These are phyloP conservation scores for Yponomeuta malinellus DNA, from an alignment of 2,888 invertebrate genomes.

Conservation along the genomic window DNA sequence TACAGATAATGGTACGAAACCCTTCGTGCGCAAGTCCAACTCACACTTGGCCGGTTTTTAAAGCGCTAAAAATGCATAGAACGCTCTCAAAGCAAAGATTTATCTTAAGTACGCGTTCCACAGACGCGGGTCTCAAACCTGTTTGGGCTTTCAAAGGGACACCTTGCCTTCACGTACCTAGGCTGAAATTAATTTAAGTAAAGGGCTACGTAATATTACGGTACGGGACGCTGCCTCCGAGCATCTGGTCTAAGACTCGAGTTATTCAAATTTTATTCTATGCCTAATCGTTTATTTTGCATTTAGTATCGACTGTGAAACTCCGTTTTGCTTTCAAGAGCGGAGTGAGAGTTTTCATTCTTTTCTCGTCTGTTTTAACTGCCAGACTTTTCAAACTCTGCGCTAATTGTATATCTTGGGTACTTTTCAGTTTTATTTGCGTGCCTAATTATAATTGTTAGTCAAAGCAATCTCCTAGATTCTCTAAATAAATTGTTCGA, in stretches of 20 bases:
- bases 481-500: too few relatives aligned
- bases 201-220: conserved; percentile 2
- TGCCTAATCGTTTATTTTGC: conserved; percentile 6
- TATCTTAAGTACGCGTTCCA: too few relatives aligned
- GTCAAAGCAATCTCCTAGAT: too few relatives aligned
- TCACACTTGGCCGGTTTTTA: too few relatives aligned
- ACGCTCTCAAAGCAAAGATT: not conserved
- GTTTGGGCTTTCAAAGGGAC: not conserved
- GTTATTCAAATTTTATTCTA: conserved; percentile 5
- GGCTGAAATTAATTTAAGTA: conserved; percentile 10
- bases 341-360: not conserved
- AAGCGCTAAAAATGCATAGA: too few relatives aligned
- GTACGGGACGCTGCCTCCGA: not conserved
- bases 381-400: too few relatives aligned
- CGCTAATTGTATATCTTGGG: too few relatives aligned
- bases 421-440: not conserved
- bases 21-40: too few relatives aligned
- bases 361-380: not conserved
- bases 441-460: too few relatives aligned
- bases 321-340: not conserved
- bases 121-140: too few relatives aligned
- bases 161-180: not conserved
- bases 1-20: too few relatives aligned
- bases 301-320: conserved; percentile 1
- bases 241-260: conserved; percentile 11